Evolutionary conservation across 2,797 vertebrate species (phyloP).

Genomic region (Delichon dasypus): DNA sequence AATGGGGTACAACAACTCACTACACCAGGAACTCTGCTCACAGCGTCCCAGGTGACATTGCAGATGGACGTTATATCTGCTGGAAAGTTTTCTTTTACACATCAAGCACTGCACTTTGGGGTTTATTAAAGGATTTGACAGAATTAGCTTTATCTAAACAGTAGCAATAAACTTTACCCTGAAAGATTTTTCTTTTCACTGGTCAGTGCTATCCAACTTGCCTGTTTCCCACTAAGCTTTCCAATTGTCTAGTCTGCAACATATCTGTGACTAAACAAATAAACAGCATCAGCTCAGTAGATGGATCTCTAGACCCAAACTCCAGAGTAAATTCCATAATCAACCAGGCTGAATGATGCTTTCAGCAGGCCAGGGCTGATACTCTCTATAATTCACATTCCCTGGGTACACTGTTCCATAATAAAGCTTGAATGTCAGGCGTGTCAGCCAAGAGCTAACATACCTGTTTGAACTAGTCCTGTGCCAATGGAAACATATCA

Average conservation of each 20-base stretch:
- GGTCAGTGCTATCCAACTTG: background rate
- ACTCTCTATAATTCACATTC: conserved; percentile 74
- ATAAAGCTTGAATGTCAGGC: conserved; percentile 76
- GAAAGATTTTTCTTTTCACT: conserved; percentile 2
- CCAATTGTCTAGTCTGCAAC: conserved; percentile 58
- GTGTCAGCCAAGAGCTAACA: conserved; percentile 71
- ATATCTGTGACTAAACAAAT: conserved; percentile 51
- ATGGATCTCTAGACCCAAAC: conserved; percentile 60
- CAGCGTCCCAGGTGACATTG: background rate
- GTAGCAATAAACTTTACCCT: background rate
- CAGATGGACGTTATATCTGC: background rate
- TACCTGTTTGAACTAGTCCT: conserved; percentile 75
- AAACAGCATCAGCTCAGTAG: conserved; percentile 52
- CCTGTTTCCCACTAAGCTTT: background rate
- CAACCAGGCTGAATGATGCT: conserved; percentile 77
- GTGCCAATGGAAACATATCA: conserved; percentile 72
- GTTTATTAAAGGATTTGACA: background rate
- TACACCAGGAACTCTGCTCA: background rate
- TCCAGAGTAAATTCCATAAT: conserved; percentile 70
- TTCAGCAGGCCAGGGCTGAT: conserved; percentile 73
- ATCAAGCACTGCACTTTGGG: background rate
- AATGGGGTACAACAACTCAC: background rate
- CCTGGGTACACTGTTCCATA: conserved; percentile 59
- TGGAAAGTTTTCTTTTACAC: background rate
- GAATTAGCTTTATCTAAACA: background rate